Evolutionary conservation across 2,888 invertebrate species (phyloP).

Genomic region (Calameuta pallipes): DNA sequence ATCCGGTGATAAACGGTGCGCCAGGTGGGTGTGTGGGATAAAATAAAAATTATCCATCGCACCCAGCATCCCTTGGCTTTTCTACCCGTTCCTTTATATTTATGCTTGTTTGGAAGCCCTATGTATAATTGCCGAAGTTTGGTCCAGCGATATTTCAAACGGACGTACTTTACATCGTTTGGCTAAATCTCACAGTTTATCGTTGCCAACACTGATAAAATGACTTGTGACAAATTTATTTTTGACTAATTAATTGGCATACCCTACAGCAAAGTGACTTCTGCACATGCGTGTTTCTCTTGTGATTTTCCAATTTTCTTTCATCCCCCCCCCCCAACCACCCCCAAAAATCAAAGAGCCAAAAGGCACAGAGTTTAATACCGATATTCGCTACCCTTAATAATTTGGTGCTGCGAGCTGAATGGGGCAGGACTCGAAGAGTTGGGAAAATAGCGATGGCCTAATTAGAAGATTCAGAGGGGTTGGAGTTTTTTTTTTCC

Average conservation of each 20-base stretch:
- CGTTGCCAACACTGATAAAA: background rate
- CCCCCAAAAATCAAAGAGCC: too few species aligned
- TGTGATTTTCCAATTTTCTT: too few species aligned
- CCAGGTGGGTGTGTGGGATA: conserved; percentile 23
- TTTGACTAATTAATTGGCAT: too few species aligned
- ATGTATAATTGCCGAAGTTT: conserved; percentile 42
- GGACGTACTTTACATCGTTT: background rate
- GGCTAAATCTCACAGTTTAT: background rate
- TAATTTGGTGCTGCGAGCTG: too few species aligned
- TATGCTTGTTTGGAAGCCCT: conserved; percentile 28
- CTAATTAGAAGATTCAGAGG: too few species aligned
- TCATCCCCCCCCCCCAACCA: too few species aligned
- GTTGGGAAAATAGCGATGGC: background rate
- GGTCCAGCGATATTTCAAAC: conserved; percentile 33
- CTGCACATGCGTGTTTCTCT: too few species aligned
- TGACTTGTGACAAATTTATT: background rate
- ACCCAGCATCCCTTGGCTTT: background rate
- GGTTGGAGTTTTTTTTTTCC: too few species aligned
- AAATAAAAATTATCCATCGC: conserved; percentile 32
- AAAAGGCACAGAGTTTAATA: too few species aligned
- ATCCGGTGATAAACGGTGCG: conserved; percentile 22
- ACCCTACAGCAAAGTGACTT: too few species aligned
- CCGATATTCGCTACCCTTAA: too few species aligned
- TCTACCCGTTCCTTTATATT: conserved; percentile 14
- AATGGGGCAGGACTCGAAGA: background rate